Evolutionary conservation across 2,888 invertebrate genomes (phyloP), one percentile per base, ranked within the genome.

Genomic region (Chaetogeoica ovagalla): DNA sequence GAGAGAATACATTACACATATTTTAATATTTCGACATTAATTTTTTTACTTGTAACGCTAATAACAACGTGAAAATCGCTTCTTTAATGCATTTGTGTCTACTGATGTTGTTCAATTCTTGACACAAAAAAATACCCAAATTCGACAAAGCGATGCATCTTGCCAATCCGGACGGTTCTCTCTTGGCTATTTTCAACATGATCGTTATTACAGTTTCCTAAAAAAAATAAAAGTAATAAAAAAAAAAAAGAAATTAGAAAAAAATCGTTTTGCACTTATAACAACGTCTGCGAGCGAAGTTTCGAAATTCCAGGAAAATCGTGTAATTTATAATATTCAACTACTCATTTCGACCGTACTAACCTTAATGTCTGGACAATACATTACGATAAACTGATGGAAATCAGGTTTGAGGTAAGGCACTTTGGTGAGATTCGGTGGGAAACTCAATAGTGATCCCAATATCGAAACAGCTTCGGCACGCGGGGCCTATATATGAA

Each of bases 381-480:
- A 87, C 84, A 89, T 88, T 17, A 88, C 85, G 57, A 86, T 86
- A 83, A 89, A 89, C 82, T 92, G 88, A 66, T 89, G 87, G 2
- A 90, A 89, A 82, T 89, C 90, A 0, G 92, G 91, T 84, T 92
- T 90, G 70, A 93, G 87, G 86, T 92, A 91, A 2, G 91, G 91
- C 68, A 92, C 88, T 84, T 90, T 90, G 85, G 90, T 88, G 82
- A 91, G 88, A 15, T 90, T 89, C 83, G 92, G 91, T 0, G 96
- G 94, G 83, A 95, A 90, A 83, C 95, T 93, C 63, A 97, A 87
- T 77, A 98, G 87, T 1, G 95, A 93, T 0, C 96, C 96, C 55
- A 98, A 88, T 82, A 97, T 91, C 0, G 95, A 93, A 39, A 96
- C 92, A 0, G 97, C 97, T 85, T 97, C 97, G 15, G 94, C 92